phyloP scores from a whole-genome alignment of 2,113 vertebrate species.

The Spizaetus ornatus region DNA sequence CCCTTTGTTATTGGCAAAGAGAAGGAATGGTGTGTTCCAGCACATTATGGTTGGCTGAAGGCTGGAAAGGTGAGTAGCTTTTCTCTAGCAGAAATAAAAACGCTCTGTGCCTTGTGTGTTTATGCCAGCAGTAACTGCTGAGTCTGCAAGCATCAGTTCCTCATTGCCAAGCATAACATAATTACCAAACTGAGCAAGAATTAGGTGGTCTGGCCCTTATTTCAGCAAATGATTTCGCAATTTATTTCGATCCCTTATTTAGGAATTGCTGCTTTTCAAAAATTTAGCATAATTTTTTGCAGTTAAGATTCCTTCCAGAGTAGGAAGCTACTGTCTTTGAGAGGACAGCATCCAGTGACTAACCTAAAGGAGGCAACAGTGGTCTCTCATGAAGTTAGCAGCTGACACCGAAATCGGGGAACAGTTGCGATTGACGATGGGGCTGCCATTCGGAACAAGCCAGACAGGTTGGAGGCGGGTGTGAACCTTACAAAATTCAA shows the following conservation, averaged over 20 bases:
- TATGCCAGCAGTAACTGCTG: constrained; percentile 10
- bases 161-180: not conserved
- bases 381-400: not conserved
- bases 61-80: not conserved
- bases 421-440: not conserved
- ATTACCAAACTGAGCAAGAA: not conserved
- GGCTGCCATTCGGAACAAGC: not conserved
- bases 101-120: not conserved
- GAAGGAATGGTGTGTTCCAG: not conserved
- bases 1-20: not conserved
- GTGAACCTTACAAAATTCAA: not conserved
- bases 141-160: not conserved
- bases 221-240: not conserved
- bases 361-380: not conserved
- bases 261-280: not conserved
- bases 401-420: not conserved
- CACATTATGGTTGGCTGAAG: not conserved
- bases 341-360: not conserved
- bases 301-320: not conserved
- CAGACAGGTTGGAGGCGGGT: not conserved
- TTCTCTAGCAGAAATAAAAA: not conserved
- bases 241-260: not conserved
- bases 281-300: not conserved
- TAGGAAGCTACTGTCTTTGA: not conserved
- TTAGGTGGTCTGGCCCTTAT: not conserved